Base-by-base conservation (phyloP, 2,797 vertebrate genomes). In the Cyprinella venusta region DNA sequence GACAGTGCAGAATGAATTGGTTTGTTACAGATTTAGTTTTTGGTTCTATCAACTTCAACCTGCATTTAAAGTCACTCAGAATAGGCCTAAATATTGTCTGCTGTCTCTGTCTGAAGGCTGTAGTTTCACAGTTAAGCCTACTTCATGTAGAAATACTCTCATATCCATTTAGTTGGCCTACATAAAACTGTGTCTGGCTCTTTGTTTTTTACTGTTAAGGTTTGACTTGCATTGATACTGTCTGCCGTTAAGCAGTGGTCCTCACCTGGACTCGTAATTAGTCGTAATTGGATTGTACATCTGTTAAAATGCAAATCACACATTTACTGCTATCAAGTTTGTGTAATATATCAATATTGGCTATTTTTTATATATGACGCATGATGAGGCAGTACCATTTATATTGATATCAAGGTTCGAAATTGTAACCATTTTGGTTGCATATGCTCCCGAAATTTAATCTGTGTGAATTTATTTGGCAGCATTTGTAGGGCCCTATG, bases 191-290 rank as follows among this genome's bases (percentile, higher is more conserved):
- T 71, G 54, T 65, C 45, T 50, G 48, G 21, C 40, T 61, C 10
- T 71, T 18, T 65, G 59, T 36, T 59, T 64, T 54, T 52, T 18
- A n/a, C 50, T 54, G 33, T 63, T 59, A 50, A 33, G 61, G 45
- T 52, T 78, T 87, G 86, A 85, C 80, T 80, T 87, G 84, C 61
- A 80, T 88, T 84, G 71, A 79, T 50, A 48, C 26, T 68, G 81
- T 83, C 68, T 83, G 40, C 45, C 56, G n/a, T 88, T 75, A 36
- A 24, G 30, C 59, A 18, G 19, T 24, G 42, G 30, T 72, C 10
- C 26, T 52, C 10, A 52, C 33, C 48, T 78, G 56, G 38, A 33
- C 0, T 33, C 30, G 30, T 76, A 24, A 64, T 13, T 9, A 8
- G 2, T 16, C 10, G 19, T 30, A 36, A 72, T 21, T 56, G 10